A percentile compares a stretch with the other conserved stretches of the same genome.
Evolutionary conservation across 2,797 vertebrate genomes (phyloP).

Genomic region (Sebastes oblongus): DNA sequence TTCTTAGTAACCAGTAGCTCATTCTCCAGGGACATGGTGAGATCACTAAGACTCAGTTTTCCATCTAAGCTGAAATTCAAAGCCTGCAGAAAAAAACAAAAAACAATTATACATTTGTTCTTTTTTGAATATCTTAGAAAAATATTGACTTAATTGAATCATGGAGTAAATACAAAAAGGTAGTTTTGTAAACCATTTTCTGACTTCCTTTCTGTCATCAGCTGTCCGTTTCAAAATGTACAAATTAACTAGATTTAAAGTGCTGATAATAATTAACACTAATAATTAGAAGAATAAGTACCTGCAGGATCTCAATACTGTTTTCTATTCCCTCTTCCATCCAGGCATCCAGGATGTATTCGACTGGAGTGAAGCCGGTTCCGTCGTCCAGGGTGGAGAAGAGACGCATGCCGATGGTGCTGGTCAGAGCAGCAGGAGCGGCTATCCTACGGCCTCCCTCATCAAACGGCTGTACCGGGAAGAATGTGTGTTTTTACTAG

Average conservation of each 20-base stretch:
- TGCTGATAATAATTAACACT: neutral
- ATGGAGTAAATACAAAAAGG: neutral
- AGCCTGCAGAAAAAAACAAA: constrained; percentile 78
- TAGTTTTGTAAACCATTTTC: too few species aligned
- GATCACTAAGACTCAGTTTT: constrained; percentile 89
- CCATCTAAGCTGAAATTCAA: constrained; percentile 91
- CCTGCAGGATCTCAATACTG: constrained; percentile 93
- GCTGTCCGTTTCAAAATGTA: neutral
- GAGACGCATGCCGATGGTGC: constrained; percentile 86
- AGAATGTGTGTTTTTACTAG: neutral
- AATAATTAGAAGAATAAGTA: constrained; percentile 36
- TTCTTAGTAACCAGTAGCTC: constrained; percentile 93
- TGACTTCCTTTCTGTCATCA: neutral
- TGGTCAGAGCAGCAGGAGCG: constrained; percentile 80
- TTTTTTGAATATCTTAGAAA: fast-evolving
- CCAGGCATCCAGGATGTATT: constrained; percentile 90
- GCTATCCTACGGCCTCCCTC: constrained; percentile 88
- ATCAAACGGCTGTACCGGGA: constrained; percentile 87
- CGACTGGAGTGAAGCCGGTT: constrained; percentile 86
- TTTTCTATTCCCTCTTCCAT: constrained; percentile 94
- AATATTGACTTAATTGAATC: neutral
- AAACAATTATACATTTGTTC: neutral
- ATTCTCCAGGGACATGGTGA: constrained; percentile 91
- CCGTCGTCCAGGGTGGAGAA: constrained; percentile 95
- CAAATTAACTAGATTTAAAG: neutral